A percentile compares a stretch with the other conserved stretches of the same genome.
Conservation (phyloP, 2,797 vertebrate species). For the Trachurus trachurus region DNA sequence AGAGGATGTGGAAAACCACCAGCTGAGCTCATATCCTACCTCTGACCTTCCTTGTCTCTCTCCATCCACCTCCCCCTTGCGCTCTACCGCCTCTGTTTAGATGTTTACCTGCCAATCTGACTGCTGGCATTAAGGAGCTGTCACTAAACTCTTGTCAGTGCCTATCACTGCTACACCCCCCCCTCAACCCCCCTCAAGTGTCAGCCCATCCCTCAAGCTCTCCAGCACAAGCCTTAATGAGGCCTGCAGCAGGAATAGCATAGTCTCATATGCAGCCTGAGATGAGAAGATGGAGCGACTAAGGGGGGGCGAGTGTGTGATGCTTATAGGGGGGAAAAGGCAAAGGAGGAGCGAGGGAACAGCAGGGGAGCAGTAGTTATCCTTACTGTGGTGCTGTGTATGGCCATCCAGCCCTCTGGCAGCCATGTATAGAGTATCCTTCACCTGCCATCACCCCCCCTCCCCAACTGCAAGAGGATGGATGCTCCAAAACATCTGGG, state of each 20-base stretch:
- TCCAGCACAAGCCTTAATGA: conserved; percentile 66
- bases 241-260: conserved; percentile 42
- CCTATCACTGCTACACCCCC: conserved; percentile 49
- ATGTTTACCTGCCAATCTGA: conserved; percentile 60
- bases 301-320: conserved; percentile 34
- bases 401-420: conserved; percentile 41
- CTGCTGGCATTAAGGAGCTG: conserved; percentile 63
- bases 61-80: conserved; percentile 11
- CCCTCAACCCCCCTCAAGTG: conserved; percentile 10
- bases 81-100: conserved; percentile 16
- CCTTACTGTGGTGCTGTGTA: conserved; percentile 25
- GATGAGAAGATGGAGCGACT: conserved; percentile 25
- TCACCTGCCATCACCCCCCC: conserved; percentile 44
- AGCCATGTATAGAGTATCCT: conserved; percentile 24
- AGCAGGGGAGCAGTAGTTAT: conserved; percentile 66
- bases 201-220: conserved; percentile 12
- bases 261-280: conserved; percentile 13
- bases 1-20: conserved; percentile 24
- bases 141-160: conserved; percentile 57
- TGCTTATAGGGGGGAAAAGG: conserved; percentile 38
- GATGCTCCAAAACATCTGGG: conserved; percentile 40
- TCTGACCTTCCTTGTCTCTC: conserved; percentile 47
- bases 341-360: conserved; percentile 16
- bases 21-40: conserved; percentile 57
- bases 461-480: conserved; percentile 16